These are phyloP conservation scores for Danio tinwini DNA, from an alignment of 2,797 vertebrate species.

Conservation along the genomic window DNA sequence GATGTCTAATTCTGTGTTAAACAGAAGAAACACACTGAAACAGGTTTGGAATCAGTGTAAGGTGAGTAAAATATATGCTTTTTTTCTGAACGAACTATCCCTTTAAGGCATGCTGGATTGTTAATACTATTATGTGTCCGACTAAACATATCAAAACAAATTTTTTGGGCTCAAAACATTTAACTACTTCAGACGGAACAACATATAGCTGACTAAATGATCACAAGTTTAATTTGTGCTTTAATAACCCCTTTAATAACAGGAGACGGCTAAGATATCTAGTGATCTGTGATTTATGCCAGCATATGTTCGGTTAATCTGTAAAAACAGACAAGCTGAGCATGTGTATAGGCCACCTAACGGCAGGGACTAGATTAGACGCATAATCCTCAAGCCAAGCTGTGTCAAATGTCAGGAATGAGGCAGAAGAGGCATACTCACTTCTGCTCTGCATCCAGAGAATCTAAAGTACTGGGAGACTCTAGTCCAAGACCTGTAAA, in stretches of 20 bases:
- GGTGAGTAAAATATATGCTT: no score
- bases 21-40: no score
- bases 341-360: conserved; percentile 10
- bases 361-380: conserved; percentile 36
- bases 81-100: no score
- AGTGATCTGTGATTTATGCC: conserved; percentile 5
- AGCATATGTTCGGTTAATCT: background rate
- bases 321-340: background rate
- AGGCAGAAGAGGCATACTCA: conserved; percentile 75
- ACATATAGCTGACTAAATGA: background rate
- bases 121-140: no score
- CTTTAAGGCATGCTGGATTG: no score
- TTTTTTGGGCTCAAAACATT: background rate
- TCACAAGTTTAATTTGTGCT: background rate
- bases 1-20: no score
- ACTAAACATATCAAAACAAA: background rate
- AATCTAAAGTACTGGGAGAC: conserved; percentile 81
- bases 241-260: background rate
- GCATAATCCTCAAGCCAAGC: conserved; percentile 45
- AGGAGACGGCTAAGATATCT: background rate
- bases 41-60: no score
- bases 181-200: background rate
- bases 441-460: conserved; percentile 76
- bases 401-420: background rate
- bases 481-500: conserved; percentile 84